Evolutionary conservation across 2,113 vertebrate genomes (phyloP).

Genomic region (Eclectus roratus): DNA sequence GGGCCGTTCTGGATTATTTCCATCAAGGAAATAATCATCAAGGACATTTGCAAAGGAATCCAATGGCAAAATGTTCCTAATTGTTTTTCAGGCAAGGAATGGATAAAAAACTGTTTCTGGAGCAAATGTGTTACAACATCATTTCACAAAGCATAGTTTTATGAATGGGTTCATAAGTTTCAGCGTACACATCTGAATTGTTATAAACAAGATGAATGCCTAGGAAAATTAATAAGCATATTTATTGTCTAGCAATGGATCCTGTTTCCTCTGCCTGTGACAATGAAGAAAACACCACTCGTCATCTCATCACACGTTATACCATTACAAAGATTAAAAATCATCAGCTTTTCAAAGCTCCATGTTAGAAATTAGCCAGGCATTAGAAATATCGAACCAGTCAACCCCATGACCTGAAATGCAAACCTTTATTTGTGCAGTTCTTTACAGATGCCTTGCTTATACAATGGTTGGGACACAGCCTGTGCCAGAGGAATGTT

Average conservation of each 20-base stretch:
- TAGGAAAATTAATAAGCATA: conserved; percentile 21
- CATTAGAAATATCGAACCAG: background rate
- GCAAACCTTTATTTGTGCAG: background rate
- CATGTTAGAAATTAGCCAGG: background rate
- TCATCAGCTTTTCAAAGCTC: background rate
- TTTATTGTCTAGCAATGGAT: background rate
- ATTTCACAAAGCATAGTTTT: background rate
- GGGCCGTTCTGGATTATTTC: background rate
- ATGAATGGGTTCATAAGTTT: background rate
- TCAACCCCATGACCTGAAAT: background rate
- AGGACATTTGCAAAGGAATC: background rate
- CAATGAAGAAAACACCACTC: background rate
- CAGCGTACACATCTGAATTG: background rate
- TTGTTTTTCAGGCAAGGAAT: background rate
- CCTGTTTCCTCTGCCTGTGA: background rate
- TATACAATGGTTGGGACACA: background rate
- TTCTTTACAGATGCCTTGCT: background rate
- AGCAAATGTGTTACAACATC: background rate
- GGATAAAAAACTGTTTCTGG: background rate
- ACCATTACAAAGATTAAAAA: background rate
- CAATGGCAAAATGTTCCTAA: background rate
- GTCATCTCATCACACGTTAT: background rate
- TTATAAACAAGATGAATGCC: conserved; percentile 3
- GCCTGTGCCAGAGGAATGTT: background rate
- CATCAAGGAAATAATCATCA: background rate